Conservation (phyloP, 2,113 vertebrate species). For the Aptenodytes forsteri region DNA sequence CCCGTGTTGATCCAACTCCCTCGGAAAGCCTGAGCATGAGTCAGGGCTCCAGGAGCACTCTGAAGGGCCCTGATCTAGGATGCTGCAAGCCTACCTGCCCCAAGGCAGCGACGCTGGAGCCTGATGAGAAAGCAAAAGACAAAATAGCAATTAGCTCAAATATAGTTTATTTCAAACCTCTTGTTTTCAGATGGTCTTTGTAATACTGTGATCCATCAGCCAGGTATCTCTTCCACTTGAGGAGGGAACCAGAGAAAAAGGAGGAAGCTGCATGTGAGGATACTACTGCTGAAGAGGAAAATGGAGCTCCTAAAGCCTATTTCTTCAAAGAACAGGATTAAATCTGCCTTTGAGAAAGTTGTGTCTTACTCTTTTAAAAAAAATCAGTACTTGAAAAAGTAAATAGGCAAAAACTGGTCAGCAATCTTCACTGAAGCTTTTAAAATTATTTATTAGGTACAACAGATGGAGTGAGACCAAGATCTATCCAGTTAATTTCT, state of each 20-base stretch:
- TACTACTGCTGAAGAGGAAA: not conserved
- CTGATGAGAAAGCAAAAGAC: not conserved
- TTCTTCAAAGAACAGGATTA: not conserved
- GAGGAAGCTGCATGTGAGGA: not conserved
- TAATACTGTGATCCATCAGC: not conserved
- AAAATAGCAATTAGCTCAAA: not conserved
- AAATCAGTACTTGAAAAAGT: not conserved
- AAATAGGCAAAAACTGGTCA: not conserved
- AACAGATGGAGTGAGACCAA: not conserved
- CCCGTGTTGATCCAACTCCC: not conserved
- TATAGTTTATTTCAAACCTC: not conserved
- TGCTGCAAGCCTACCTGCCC: not conserved
- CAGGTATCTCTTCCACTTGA: not conserved
- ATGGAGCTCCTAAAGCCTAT: not conserved
- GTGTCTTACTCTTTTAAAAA: not conserved
- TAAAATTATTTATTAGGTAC: not conserved
- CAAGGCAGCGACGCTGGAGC: not conserved
- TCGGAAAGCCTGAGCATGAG: not conserved
- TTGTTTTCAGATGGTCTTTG: not conserved
- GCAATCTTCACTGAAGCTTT: not conserved
- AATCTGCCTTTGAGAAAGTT: not conserved
- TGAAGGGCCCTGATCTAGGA: not conserved
- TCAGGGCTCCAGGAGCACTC: not conserved
- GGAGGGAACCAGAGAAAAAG: not conserved
- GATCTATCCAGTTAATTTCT: not conserved